A percentile compares a stretch with the other conserved stretches of the same genome.
These are phyloP conservation scores for Nerophis lumbriciformis DNA, from an alignment of 2,113 vertebrate species.

Conservation along the genomic window DNA sequence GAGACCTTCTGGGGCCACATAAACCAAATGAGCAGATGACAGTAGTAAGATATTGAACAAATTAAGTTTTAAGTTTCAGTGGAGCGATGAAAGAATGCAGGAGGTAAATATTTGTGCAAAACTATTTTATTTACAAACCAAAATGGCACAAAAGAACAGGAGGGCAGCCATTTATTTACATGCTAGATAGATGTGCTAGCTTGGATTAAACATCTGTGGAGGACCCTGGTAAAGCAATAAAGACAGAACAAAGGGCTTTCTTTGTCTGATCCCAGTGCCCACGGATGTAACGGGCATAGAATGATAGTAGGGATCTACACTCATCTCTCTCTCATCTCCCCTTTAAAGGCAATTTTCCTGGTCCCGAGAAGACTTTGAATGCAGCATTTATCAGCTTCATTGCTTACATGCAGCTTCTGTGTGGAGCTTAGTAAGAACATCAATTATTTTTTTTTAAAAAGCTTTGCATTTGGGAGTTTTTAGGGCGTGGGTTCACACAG, in stretches of 20 bases:
- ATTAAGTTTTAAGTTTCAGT: no score
- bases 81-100: background rate
- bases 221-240: slow-evolving; percentile 29
- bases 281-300: background rate
- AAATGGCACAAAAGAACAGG: slow-evolving; percentile 96
- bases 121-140: slow-evolving; percentile 98
- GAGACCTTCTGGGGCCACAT: no score
- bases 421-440: slow-evolving; percentile 10
- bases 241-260: slow-evolving; percentile 1
- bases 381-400: slow-evolving; percentile 2
- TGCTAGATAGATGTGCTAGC: slow-evolving; percentile 75
- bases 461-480: slow-evolving; percentile 33
- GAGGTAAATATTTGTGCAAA: slow-evolving; percentile 90
- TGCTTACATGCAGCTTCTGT: slow-evolving; percentile 5
- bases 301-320: no score
- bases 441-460: slow-evolving; percentile 53
- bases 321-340: no score
- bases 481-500: slow-evolving; percentile 64
- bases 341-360: background rate
- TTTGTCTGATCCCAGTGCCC: slow-evolving; percentile 24
- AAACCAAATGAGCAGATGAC: no score
- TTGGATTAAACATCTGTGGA: slow-evolving; percentile 58
- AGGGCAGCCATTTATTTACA: slow-evolving; percentile 83
- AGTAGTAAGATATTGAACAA: no score
- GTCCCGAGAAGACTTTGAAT: slow-evolving; percentile 22